Evolutionary conservation across 2,797 vertebrate genomes (phyloP).

Genomic region (Chelon labrosus): DNA sequence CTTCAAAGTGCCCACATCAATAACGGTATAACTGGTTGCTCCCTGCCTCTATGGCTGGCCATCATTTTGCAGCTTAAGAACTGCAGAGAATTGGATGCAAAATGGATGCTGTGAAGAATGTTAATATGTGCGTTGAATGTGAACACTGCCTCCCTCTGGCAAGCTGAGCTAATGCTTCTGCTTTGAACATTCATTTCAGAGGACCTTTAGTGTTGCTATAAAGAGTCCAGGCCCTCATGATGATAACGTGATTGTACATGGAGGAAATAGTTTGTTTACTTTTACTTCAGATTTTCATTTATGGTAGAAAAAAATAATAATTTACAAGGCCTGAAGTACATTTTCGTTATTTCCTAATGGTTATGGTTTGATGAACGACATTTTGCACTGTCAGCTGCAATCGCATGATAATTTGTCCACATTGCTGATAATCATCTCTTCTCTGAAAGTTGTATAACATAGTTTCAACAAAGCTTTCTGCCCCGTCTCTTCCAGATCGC

Average conservation of each 20-base stretch:
- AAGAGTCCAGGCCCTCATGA: slow-evolving; percentile 9
- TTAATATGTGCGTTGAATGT: slow-evolving; percentile 54
- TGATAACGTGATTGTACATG: slow-evolving; percentile 7
- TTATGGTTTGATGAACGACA: not conserved
- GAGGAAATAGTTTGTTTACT: slow-evolving; percentile 10
- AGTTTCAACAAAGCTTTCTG: slow-evolving; percentile 32
- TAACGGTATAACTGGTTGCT: slow-evolving; percentile 63
- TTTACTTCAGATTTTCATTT: not conserved
- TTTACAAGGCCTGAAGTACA: too few relatives aligned
- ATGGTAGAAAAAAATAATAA: not conserved
- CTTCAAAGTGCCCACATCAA: slow-evolving; percentile 71
- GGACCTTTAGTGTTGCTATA: slow-evolving; percentile 28
- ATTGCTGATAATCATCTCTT: slow-evolving; percentile 8
- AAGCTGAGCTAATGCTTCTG: slow-evolving; percentile 33
- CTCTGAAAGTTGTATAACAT: slow-evolving; percentile 26
- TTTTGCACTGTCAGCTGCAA: not conserved
- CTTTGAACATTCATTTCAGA: slow-evolving; percentile 42
- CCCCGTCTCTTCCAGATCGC: slow-evolving; percentile 33
- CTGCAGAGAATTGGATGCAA: slow-evolving; percentile 78
- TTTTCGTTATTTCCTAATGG: too few relatives aligned
- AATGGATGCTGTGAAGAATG: slow-evolving; percentile 80
- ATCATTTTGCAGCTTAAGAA: slow-evolving; percentile 80
- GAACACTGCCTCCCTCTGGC: slow-evolving; percentile 78
- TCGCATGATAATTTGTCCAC: slow-evolving; percentile 10
- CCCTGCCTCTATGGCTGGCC: slow-evolving; percentile 58